phyloP scores from a whole-genome alignment of 2,797 vertebrate genomes.

The Pseudochirops corinnae region DNA sequence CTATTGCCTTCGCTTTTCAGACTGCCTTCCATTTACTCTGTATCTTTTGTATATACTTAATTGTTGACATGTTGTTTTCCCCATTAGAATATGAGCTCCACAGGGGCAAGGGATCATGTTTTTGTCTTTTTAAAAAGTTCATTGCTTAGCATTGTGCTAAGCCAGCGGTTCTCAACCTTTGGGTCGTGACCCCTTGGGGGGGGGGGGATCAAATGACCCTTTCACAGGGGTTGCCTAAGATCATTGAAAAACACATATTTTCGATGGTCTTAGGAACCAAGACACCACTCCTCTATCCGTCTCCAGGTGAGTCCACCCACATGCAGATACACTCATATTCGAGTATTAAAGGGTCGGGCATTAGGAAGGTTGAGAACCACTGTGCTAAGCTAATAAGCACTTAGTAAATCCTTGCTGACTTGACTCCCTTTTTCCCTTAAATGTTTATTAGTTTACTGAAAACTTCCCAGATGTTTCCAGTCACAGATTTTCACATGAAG shows the following conservation, averaged over 20 bases:
- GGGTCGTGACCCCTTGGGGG: too few relatives aligned
- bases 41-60: background rate
- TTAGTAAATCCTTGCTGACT: background rate
- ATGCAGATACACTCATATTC: too few relatives aligned
- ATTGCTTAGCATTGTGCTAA: background rate
- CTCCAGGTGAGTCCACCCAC: too few relatives aligned
- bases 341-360: too few relatives aligned
- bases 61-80: background rate
- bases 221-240: too few relatives aligned
- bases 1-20: background rate
- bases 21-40: background rate
- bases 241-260: too few relatives aligned
- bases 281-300: too few relatives aligned
- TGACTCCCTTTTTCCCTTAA: background rate
- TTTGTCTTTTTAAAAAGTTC: background rate
- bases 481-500: background rate
- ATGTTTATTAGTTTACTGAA: background rate
- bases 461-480: background rate
- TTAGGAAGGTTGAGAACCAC: background rate
- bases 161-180: too few relatives aligned
- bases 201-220: too few relatives aligned
- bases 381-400: background rate
- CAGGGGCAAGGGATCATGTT: background rate
- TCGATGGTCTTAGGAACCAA: too few relatives aligned
- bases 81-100: background rate